Base-by-base conservation (phyloP, 2,888 invertebrate species). In the Brenthis hecate region DNA sequence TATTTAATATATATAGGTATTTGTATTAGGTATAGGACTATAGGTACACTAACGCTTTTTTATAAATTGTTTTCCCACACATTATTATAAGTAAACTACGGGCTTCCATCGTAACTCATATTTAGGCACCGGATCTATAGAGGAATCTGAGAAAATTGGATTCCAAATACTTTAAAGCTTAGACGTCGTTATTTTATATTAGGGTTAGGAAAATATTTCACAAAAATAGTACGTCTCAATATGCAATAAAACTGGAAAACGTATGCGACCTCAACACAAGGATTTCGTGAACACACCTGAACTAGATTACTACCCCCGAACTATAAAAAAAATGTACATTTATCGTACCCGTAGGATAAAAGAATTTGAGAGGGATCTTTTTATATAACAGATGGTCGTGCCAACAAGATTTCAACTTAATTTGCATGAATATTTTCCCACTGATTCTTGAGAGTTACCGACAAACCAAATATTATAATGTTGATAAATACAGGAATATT, bases 261-360 rank as follows among this genome's bases (percentile, higher is more conserved):
- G 87, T 87, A 88, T 85, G 85, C 84, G 88, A 87, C 87, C 88
- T 88, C 86, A 87, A 80, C 83, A 81, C 76, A 81, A 82, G 88
- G 87, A 89, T 88, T 89, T 85, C 86, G 80, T 79, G 84, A 84
- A 85, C 86, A 84, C 91, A 91, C 92, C 92, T 91, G 92, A 89
- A 89, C 87, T 85, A 86, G 86, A 92, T 90, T 91, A 91, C 88
- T 84, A 87, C 88, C 87, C 36, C 87, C 85, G 76, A 72, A 81
- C 86, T 85, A 87, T 88, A 88, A 89, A 90, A 86, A 85, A 89
- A 86, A 85, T 82, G 81, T 85, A 79, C 84, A 83, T 84, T 84
- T 85, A 88, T 88, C 85, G 86, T 80, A 82, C 79, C 81, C 80
- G 79, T 73, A 75, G 81, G 78, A 81, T 81, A 84, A 86, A 86